Conservation (phyloP, 2,113 vertebrate genomes). For the Scophthalmus maximus region DNA sequence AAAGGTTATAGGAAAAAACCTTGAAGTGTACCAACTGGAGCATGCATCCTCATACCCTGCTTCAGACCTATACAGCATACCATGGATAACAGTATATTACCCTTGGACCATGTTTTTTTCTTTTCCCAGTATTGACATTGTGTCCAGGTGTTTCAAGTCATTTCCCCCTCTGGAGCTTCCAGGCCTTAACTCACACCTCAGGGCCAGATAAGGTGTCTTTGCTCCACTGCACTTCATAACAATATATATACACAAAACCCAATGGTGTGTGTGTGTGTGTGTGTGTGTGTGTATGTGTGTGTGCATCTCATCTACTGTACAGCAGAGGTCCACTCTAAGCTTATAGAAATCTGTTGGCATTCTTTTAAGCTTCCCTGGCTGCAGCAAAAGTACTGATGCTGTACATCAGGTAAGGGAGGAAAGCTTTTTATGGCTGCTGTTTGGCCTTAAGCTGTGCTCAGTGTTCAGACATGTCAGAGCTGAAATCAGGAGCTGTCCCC, state of each 20-base stretch:
- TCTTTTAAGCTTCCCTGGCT: slow-evolving; percentile 59
- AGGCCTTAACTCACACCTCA: slow-evolving; percentile 61
- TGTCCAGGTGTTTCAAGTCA: slow-evolving; percentile 67
- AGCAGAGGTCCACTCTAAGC: slow-evolving; percentile 44
- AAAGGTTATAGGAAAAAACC: slow-evolving; percentile 24
- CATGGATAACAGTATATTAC: slow-evolving; percentile 41
- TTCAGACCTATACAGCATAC: slow-evolving; percentile 27
- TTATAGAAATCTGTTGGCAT: slow-evolving; percentile 56
- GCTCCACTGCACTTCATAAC: slow-evolving; percentile 73
- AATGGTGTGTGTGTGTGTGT: slow-evolving; percentile 37
- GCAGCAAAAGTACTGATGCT: slow-evolving; percentile 40
- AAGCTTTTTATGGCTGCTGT: slow-evolving; percentile 46
- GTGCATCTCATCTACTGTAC: slow-evolving; percentile 45
- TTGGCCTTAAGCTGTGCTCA: slow-evolving; percentile 37
- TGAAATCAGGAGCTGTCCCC: not conserved
- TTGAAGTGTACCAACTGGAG: slow-evolving; percentile 11
- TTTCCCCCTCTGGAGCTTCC: slow-evolving; percentile 59
- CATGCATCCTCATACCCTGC: not conserved
- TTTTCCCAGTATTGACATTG: slow-evolving; percentile 61
- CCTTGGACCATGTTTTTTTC: slow-evolving; percentile 53
- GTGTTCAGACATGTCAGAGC: slow-evolving; percentile 28
- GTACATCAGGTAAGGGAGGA: slow-evolving; percentile 44
- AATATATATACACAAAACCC: slow-evolving; percentile 39
- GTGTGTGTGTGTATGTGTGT: slow-evolving; percentile 43
- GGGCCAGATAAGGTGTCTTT: slow-evolving; percentile 66